Conservation (phyloP, 2,888 invertebrate species). For the Aelia acuminata region DNA sequence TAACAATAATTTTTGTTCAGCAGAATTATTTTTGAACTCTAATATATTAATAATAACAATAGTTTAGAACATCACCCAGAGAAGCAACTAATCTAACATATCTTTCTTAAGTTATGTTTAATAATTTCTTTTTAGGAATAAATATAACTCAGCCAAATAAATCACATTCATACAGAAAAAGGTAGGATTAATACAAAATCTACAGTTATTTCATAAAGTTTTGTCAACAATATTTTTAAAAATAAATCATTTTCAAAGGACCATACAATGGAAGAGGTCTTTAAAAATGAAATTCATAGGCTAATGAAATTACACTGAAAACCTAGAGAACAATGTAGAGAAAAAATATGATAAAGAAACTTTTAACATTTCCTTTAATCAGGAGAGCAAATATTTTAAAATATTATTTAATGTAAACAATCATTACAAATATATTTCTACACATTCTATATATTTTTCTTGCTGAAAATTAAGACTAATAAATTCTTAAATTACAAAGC, state of each 20-base stretch:
- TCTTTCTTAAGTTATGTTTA: too few species aligned
- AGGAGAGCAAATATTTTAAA: not conserved
- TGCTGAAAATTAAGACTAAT: not conserved
- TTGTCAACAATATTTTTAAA: too few species aligned
- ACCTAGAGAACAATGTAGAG: not conserved
- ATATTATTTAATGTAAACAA: not conserved
- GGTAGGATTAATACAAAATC: not conserved
- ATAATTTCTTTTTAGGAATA: too few species aligned
- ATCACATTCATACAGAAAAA: too few species aligned
- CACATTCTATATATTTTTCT: slow-evolving; percentile 13
- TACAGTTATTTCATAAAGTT: not conserved
- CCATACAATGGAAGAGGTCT: not conserved
- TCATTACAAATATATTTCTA: not conserved
- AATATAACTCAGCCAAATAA: too few species aligned
- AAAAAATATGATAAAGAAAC: not conserved
- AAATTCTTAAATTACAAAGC: slow-evolving; percentile 32
- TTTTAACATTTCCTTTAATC: not conserved
- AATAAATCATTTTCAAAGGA: not conserved
- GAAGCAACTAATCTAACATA: too few species aligned
- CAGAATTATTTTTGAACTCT: too few species aligned
- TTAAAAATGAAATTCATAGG: not conserved
- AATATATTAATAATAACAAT: too few species aligned
- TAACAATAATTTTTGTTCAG: too few species aligned
- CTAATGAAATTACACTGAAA: slow-evolving; percentile 28
- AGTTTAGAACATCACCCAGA: too few species aligned